phyloP scores from a whole-genome alignment of 2,888 invertebrate species.

The Horisme vitalbata region DNA sequence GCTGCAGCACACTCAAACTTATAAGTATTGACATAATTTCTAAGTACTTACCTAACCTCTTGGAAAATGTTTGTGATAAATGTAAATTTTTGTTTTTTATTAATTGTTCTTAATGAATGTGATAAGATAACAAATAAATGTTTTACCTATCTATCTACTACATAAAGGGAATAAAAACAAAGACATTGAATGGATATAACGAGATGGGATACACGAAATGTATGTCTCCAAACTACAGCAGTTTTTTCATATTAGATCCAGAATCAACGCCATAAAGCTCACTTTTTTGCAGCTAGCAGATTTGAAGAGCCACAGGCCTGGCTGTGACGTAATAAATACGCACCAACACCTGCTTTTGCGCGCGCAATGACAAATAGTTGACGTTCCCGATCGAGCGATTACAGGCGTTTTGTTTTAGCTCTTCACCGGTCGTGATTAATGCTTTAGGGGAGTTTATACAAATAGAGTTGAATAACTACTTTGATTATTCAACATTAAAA shows the following conservation, averaged over 20 bases:
- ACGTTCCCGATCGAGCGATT: conserved; percentile 45
- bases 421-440: conserved; percentile 15
- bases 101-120: too few relatives aligned
- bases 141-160: too few relatives aligned
- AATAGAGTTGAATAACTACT: conserved; percentile 4
- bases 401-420: conserved; percentile 38
- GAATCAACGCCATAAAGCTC: not conserved
- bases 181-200: too few relatives aligned
- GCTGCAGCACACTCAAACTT: too few relatives aligned
- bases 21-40: too few relatives aligned
- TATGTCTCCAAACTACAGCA: not conserved
- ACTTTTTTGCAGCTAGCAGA: not conserved
- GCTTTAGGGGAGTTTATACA: conserved; percentile 4
- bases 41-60: too few relatives aligned
- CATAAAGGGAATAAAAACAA: too few relatives aligned
- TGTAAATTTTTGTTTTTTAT: too few relatives aligned
- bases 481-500: not conserved
- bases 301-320: conserved; percentile 9
- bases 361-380: conserved; percentile 59
- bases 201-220: too few relatives aligned
- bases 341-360: conserved; percentile 58
- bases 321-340: conserved; percentile 58
- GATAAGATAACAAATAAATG: too few relatives aligned
- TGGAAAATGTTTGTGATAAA: too few relatives aligned
- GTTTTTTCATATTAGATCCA: not conserved